Conservation (phyloP, 1,140 invertebrate genomes). For the Drosophila lacertosa region DNA sequence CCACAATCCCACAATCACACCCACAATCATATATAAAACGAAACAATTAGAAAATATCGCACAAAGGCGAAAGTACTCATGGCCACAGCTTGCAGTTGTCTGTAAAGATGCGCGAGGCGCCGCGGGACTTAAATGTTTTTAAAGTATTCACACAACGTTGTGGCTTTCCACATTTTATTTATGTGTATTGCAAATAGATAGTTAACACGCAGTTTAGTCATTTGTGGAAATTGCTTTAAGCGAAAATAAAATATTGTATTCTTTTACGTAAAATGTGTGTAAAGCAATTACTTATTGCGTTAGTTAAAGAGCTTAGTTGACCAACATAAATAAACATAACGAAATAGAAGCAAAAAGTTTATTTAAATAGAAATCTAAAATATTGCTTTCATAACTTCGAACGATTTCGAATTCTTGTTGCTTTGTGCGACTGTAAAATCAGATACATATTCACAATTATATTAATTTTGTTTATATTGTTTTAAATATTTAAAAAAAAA, state of each 20-base stretch:
- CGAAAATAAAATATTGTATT: conserved; percentile 39
- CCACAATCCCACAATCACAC: conserved; percentile 22
- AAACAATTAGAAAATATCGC: conserved; percentile 38
- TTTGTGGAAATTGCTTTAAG: conserved; percentile 14
- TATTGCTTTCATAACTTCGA: conserved; percentile 47
- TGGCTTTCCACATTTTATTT: not conserved
- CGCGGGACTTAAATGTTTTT: conserved; percentile 20
- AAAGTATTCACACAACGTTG: conserved; percentile 29
- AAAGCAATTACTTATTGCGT: conserved; percentile 44
- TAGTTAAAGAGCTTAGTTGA: conserved; percentile 49
- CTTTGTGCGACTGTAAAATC: not conserved
- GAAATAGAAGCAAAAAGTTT: conserved; percentile 22
- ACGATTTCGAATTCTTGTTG: conserved; percentile 24
- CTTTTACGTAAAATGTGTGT: conserved; percentile 39
- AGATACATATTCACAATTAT: conserved; percentile 1
- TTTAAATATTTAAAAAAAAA: conserved; percentile 66
- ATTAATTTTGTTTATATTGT: conserved; percentile 34
- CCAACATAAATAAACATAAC: conserved; percentile 43
- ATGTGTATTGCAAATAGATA: conserved; percentile 2
- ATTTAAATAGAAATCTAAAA: conserved; percentile 28
- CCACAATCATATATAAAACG: conserved; percentile 3
- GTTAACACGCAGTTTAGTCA: conserved; percentile 1
- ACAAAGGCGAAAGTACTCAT: conserved; percentile 11
- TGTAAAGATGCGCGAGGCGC: not conserved
- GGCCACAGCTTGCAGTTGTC: not conserved